Evolutionary conservation across 2,888 invertebrate genomes (phyloP).

Genomic region (Scaeva pyrastri): DNA sequence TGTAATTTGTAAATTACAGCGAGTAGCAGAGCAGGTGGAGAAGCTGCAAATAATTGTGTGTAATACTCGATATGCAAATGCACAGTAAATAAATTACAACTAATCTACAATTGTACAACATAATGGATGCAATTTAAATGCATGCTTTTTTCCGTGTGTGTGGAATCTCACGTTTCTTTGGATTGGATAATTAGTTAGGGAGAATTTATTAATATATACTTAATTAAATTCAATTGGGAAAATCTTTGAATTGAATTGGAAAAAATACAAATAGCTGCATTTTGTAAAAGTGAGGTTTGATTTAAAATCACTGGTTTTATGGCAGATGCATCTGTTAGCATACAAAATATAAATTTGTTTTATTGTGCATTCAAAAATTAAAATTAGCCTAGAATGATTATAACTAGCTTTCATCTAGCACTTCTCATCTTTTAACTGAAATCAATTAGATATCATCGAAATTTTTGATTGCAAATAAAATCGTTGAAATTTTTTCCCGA

Average conservation of each 20-base stretch:
- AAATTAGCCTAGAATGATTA: too few species aligned
- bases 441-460: too few species aligned
- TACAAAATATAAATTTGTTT: too few species aligned
- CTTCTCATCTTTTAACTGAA: too few species aligned
- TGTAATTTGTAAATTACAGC: constrained; percentile 6
- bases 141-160: constrained; percentile 9
- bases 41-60: background rate
- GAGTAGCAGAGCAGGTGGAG: background rate
- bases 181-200: background rate
- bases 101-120: constrained; percentile 17
- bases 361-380: too few species aligned
- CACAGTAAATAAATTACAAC: constrained; percentile 18
- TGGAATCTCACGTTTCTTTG: constrained; percentile 22
- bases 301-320: too few species aligned
- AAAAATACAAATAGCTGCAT: background rate
- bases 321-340: too few species aligned
- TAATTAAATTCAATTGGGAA: too few species aligned
- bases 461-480: too few species aligned
- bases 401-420: too few species aligned
- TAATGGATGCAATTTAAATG: constrained; percentile 21
- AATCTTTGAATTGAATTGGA: background rate
- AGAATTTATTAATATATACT: background rate
- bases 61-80: background rate
- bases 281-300: too few species aligned
- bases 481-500: too few species aligned